phyloP scores from a whole-genome alignment of 1,140 invertebrate genomes.

The Planococcus citri region DNA sequence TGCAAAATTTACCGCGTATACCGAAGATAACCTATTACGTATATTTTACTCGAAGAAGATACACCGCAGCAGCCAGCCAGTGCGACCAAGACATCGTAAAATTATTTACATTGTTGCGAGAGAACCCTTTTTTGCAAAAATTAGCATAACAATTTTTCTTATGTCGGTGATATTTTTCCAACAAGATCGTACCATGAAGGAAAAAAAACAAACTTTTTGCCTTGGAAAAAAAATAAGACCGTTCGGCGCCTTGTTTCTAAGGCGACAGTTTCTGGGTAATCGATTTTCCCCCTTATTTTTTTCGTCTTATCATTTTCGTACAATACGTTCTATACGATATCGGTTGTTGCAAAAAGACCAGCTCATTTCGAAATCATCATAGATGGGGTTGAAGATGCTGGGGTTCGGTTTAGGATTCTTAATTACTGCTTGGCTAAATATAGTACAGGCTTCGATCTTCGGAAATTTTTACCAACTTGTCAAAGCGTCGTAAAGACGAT shows the following conservation, averaged over 20 bases:
- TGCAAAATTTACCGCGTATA: not conserved
- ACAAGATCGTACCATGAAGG: not conserved
- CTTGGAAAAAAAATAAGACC: not conserved
- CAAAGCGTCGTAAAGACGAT: no score
- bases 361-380: not conserved
- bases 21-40: not conserved
- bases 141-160: not conserved
- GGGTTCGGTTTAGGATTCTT: no score
- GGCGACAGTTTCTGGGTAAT: conserved; percentile 18
- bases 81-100: not conserved
- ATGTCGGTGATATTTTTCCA: not conserved
- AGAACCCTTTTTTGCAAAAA: not conserved
- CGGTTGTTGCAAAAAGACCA: not conserved
- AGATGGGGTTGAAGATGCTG: no score
- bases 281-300: conserved; percentile 10
- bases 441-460: no score
- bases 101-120: not conserved
- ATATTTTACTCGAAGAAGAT: no score
- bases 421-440: no score
- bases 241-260: conserved; percentile 14
- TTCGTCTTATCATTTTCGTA: not conserved
- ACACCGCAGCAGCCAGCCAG: no score
- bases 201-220: not conserved
- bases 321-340: not conserved
- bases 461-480: no score